Base-by-base conservation (phyloP, 2,113 vertebrate genomes). In the Rattus rattus region DNA sequence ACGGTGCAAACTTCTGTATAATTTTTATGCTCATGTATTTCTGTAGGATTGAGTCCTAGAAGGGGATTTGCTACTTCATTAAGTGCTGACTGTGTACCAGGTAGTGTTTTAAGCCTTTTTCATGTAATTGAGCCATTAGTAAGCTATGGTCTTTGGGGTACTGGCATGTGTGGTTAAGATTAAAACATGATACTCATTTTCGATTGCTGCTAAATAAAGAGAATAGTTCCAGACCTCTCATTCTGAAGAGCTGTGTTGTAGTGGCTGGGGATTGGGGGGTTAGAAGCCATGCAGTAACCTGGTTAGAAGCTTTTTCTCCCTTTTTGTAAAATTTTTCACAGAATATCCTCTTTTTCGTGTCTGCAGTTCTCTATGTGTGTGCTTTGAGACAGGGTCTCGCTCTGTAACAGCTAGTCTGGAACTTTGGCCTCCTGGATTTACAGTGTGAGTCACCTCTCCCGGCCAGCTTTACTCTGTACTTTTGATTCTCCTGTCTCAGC, bases 91-190 rank as follows among this genome's bases (percentile, higher is more conserved):
- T 91, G 0, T 80, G 43, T 61, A 73, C 89, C 85, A 83, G 75
- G 12, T 72, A 24, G 75, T 96, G 56, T 85, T 85, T 84, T 43
- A 86, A 73, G 92, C 49, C n/a, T n/a, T 95, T 94, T 93, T 89
- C 36, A 28, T 87, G n/a, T 91, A 81, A 69, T 59, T 54, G 81
- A 92, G 73, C 49, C 65, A 30, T 85, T 91, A 70, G 39, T 85
- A 65, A 94, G 28, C 80, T 47, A 6, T 94, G 59, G 56, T 88
- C 63, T 85, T 47, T 61, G 33, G 90, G 81, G 49, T 4, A 49
- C 70, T 47, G 47, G 56, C 20, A 10, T 17, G 7, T 96, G 77
- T 63, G n/a, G 81, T 63, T 85, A 91, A 87, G 76, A 56, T 88
- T 92, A 85, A 93, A 76, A 81, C 67, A 56, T 80, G 30, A 87